Percentiles rank a stretch among this genome's conserved stretches.
These are phyloP conservation scores for Lamprotornis superbus DNA, from an alignment of 2,113 vertebrate species.

Conservation along the genomic window DNA sequence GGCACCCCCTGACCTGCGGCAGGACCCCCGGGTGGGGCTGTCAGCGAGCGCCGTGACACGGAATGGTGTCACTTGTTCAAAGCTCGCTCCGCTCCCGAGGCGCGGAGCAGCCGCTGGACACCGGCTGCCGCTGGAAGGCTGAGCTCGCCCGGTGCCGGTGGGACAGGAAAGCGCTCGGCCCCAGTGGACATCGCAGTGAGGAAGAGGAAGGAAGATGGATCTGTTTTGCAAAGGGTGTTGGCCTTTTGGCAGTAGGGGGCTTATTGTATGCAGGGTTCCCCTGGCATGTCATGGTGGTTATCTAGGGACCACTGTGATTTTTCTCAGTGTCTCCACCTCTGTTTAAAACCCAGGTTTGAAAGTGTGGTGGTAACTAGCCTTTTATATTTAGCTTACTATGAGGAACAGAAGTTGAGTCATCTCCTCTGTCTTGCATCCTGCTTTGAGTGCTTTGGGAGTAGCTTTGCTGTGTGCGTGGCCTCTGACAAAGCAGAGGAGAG, in stretches of 20 bases:
- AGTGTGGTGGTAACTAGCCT: neutral
- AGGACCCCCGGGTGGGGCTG: neutral
- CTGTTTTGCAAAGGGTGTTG: neutral
- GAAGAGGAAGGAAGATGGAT: neutral
- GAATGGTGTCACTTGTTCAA: accelerated
- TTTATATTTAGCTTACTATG: conserved; percentile 10
- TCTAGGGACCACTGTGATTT: neutral
- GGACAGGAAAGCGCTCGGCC: neutral
- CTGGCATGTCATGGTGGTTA: neutral
- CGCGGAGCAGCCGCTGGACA: neutral
- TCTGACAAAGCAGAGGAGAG: neutral
- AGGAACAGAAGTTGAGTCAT: conserved; percentile 53
- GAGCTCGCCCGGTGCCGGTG: neutral
- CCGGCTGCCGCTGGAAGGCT: neutral
- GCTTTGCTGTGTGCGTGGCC: neutral
- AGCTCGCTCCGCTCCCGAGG: neutral
- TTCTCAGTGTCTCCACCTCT: neutral
- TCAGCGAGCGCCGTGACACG: neutral
- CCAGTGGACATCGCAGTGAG: neutral
- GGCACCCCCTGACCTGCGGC: neutral
- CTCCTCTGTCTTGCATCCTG: conserved; percentile 18
- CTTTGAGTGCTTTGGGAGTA: neutral
- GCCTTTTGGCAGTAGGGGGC: neutral
- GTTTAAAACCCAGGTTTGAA: neutral
- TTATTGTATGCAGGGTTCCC: neutral